A percentile compares a stretch with the other conserved stretches of the same genome.
Evolutionary conservation across 1,140 invertebrate genomes (phyloP).

Genomic region (Drosophila navojoa): DNA sequence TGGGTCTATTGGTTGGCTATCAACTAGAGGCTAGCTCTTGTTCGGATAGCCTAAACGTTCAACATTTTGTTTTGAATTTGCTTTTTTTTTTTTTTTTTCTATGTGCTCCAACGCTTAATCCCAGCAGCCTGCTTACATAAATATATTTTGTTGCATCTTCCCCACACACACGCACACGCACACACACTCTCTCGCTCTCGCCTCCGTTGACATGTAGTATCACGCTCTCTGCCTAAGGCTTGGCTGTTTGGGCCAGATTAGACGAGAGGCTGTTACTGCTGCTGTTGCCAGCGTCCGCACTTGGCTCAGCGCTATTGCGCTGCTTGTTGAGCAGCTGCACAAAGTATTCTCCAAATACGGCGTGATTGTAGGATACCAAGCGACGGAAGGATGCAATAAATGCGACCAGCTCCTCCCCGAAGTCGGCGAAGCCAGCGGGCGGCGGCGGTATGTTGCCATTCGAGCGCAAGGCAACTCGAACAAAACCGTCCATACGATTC

Average conservation of each 20-base stretch:
- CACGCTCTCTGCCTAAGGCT: conserved; percentile 40
- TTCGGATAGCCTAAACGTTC: neutral
- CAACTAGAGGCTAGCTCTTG: neutral
- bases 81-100: too few species aligned
- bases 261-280: neutral
- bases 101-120: conserved; percentile 24
- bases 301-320: neutral
- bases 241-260: conserved; percentile 50
- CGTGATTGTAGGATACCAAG: conserved; percentile 78
- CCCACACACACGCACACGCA: neutral
- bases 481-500: conserved; percentile 72
- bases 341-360: conserved; percentile 81
- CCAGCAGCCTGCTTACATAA: conserved; percentile 1
- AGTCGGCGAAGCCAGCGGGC: conserved; percentile 73
- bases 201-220: neutral
- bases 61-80: neutral
- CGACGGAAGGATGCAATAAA: conserved; percentile 77
- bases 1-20: neutral
- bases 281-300: conserved; percentile 3
- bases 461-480: conserved; percentile 68
- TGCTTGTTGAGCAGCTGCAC: conserved; percentile 50
- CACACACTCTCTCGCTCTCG: neutral
- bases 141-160: neutral
- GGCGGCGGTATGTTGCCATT: conserved; percentile 70
- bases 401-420: conserved; percentile 67